Base-by-base conservation (phyloP, 2,113 vertebrate species). In the Scalopus aquaticus region DNA sequence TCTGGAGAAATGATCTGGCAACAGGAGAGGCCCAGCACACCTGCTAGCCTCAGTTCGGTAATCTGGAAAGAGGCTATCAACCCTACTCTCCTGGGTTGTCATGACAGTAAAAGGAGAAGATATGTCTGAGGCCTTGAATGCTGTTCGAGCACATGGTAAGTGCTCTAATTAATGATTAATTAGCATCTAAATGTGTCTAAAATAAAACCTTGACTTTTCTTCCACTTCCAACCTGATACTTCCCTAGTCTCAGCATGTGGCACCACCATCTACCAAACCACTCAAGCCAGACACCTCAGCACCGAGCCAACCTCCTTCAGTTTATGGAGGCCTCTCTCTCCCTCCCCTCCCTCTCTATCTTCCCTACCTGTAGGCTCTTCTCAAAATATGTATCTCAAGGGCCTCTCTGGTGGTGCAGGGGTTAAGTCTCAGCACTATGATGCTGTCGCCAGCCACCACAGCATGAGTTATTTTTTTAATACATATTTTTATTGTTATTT, bases 91-190 rank as follows among this genome's bases (percentile, higher is more conserved):
- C 84, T 35, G 15, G 42, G 32, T 35, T 13, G 8, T 85, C 51
- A 3, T 0, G 58, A 37, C 37, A 64, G 30, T 49, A 26, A 70
- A 92, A 56, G 28, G 24, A 30, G 22, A 28, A 6, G 28, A 2
- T 6, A 9, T 6, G 1, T 0, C 0, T 1, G 26, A 69, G 26
- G 44, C 6, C 12, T 8, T 1, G 3, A 42, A 4, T 4, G 28
- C 58, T 46, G 54, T 9, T 7, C 12, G 64, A 28, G 65, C 39
- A 35, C 24, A 11, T 13, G 17, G 30, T 9, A 22, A 35, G 30
- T 10, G 77, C 51, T 67, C 32, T 4, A 69, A 19, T 54, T 79
- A 49, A 62, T 16, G 37, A 12, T 6, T 54, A 85, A 20, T n/a
- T n/a, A n/a, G n/a, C n/a, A n/a, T n/a, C n/a, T n/a, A n/a, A n/a